These are phyloP conservation scores for Cuculus canorus DNA, from an alignment of 2,797 vertebrate genomes.

Conservation along the genomic window DNA sequence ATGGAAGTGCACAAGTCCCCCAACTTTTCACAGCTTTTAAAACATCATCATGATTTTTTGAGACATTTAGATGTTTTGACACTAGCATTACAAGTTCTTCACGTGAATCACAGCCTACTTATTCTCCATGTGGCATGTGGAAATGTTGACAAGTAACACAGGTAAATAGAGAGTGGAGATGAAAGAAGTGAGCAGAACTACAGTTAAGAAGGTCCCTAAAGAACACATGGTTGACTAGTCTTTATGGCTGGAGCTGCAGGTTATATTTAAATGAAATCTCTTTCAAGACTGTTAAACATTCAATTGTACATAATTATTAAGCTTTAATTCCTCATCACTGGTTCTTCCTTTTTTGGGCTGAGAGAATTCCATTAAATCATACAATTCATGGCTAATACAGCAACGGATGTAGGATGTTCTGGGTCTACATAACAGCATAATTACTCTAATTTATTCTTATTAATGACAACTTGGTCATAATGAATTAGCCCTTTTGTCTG, in stretches of 20 bases:
- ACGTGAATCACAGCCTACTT: not conserved
- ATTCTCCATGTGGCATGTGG: not conserved
- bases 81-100: not conserved
- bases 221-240: not conserved
- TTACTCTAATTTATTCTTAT: conserved; percentile 5
- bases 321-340: not conserved
- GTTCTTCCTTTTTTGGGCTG: not conserved
- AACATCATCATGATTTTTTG: not conserved
- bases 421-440: not conserved
- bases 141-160: not conserved
- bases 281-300: not conserved
- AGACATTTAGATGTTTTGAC: not conserved
- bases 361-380: not conserved
- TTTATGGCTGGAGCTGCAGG: not conserved
- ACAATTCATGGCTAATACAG: not conserved
- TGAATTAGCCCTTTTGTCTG: not conserved
- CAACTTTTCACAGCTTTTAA: not conserved
- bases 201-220: not conserved
- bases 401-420: not conserved
- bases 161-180: not conserved
- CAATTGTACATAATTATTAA: not conserved
- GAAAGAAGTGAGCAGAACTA: not conserved
- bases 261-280: not conserved
- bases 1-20: not conserved
- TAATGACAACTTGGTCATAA: not conserved